These are phyloP conservation scores for Abrostola tripartita DNA, from an alignment of 2,888 invertebrate genomes.

Conservation along the genomic window DNA sequence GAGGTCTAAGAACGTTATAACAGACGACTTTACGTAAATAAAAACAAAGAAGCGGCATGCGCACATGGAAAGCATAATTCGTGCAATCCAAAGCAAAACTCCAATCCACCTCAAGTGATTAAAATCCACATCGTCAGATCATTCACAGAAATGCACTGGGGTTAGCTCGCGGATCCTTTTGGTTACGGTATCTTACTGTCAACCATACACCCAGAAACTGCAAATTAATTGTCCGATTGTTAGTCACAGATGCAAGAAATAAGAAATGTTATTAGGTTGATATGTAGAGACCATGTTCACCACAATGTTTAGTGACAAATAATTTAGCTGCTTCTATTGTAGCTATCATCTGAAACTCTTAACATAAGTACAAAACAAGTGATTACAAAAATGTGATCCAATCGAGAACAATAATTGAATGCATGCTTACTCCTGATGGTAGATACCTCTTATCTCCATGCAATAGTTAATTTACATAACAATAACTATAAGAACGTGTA, in stretches of 20 bases:
- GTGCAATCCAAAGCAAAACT: slow-evolving; percentile 70
- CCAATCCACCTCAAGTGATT: slow-evolving; percentile 83
- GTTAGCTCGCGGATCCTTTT: slow-evolving; percentile 99
- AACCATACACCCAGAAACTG: slow-evolving; percentile 99
- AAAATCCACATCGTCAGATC: slow-evolving; percentile 78
- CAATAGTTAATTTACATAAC: slow-evolving; percentile 35
- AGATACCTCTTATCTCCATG: slow-evolving; percentile 42
- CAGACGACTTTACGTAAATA: slow-evolving; percentile 12
- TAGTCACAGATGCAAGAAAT: slow-evolving; percentile 74
- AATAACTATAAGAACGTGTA: slow-evolving; percentile 16
- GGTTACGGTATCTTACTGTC: slow-evolving; percentile 99
- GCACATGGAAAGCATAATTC: slow-evolving; percentile 39
- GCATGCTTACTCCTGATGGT: slow-evolving; percentile 41
- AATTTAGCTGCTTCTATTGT: slow-evolving; percentile 39
- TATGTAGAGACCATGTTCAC: slow-evolving; percentile 10
- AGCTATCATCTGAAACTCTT: slow-evolving; percentile 40
- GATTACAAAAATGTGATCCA: slow-evolving; percentile 21
- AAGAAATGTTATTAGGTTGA: slow-evolving; percentile 15
- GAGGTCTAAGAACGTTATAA: neutral
- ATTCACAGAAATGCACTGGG: slow-evolving; percentile 99
- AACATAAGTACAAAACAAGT: slow-evolving; percentile 33
- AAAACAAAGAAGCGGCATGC: slow-evolving; percentile 50
- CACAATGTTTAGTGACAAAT: slow-evolving; percentile 26
- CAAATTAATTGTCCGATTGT: slow-evolving; percentile 78
- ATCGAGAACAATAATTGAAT: slow-evolving; percentile 31